Conservation (phyloP, 2,113 vertebrate species). For the Dasyprocta punctata region DNA sequence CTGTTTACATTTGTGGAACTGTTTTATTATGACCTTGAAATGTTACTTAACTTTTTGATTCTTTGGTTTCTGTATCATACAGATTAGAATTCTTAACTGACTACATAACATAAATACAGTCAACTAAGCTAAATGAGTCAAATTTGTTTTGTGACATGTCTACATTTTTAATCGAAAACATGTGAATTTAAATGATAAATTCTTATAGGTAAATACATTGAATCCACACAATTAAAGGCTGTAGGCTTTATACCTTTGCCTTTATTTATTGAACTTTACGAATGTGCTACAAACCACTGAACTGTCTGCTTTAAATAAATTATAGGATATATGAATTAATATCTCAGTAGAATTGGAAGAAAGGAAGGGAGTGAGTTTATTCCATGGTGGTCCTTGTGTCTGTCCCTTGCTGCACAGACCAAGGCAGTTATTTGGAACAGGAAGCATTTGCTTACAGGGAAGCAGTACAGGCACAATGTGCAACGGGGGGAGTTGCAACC, state of each 20-base stretch:
- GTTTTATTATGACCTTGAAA: conserved; percentile 47
- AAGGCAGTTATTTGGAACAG: background rate
- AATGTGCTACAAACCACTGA: background rate
- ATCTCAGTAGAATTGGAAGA: background rate
- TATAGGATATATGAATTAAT: background rate
- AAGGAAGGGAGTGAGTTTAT: background rate
- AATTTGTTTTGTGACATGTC: conserved; percentile 3
- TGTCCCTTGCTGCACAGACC: background rate
- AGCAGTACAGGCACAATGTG: background rate
- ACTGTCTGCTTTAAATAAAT: conserved; percentile 26
- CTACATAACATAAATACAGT: background rate
- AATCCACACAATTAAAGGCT: background rate
- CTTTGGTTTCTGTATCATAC: background rate
- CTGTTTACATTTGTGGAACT: conserved; percentile 51
- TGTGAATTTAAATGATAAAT: conserved; percentile 25
- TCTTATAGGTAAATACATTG: background rate
- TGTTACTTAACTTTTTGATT: conserved; percentile 21
- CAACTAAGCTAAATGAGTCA: background rate
- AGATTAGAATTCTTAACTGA: conserved; percentile 32
- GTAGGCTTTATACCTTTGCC: background rate
- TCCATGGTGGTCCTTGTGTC: background rate
- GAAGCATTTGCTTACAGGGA: background rate
- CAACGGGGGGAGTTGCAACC: background rate
- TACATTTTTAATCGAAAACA: conserved; percentile 46
- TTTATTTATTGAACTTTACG: conserved; percentile 29